These are phyloP conservation scores for Ramphastos sulfuratus DNA, from an alignment of 2,113 vertebrate genomes.

Conservation along the genomic window DNA sequence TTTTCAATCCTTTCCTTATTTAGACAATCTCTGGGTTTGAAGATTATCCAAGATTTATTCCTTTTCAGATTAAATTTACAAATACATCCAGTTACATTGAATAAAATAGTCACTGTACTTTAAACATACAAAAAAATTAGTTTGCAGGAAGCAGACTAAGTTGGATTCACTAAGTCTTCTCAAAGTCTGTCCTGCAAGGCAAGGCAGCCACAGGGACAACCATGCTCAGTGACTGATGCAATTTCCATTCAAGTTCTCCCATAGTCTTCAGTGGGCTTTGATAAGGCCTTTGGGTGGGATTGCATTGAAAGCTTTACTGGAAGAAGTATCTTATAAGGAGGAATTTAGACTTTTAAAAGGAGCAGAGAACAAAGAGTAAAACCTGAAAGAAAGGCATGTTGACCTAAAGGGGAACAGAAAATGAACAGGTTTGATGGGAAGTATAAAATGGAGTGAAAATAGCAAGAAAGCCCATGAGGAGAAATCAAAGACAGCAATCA, in stretches of 20 bases:
- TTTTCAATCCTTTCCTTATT: conserved; percentile 65
- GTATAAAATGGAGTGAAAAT: neutral
- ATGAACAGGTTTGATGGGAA: neutral
- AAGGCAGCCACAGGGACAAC: neutral
- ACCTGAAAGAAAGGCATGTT: neutral
- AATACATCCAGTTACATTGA: conserved; percentile 14
- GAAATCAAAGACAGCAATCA: neutral
- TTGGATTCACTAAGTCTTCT: conserved; percentile 2
- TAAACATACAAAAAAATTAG: conserved; percentile 37
- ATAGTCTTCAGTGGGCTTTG: neutral
- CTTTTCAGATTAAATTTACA: conserved; percentile 45
- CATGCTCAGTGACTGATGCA: neutral
- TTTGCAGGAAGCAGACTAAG: conserved; percentile 24
- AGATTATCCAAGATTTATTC: conserved; percentile 39
- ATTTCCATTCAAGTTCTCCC: neutral
- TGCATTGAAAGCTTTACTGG: neutral
- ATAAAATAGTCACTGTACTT: conserved; percentile 40
- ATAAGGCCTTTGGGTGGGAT: neutral
- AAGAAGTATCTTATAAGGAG: neutral
- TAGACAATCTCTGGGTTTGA: conserved; percentile 54
- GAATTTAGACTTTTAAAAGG: neutral
- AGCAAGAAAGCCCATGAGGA: conserved; percentile 1
- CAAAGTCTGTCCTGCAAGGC: neutral
- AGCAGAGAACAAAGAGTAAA: neutral
- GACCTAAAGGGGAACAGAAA: neutral